phyloP scores from a whole-genome alignment of 1,140 invertebrate species.

The Drosophila gunungcola region DNA sequence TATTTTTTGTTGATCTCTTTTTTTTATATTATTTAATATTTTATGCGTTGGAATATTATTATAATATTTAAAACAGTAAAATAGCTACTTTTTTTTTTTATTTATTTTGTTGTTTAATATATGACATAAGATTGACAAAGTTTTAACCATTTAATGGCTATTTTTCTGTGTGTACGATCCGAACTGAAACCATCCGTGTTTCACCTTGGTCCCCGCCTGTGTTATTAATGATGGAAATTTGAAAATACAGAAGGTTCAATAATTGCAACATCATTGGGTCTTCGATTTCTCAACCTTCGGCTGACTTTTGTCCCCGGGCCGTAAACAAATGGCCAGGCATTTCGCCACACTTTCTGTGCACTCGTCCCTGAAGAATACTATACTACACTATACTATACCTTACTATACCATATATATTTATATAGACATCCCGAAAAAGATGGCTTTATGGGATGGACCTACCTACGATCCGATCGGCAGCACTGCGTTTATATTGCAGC shows the following conservation, averaged over 20 bases:
- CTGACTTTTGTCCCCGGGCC: constrained; percentile 71
- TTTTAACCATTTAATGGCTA: too few relatives aligned
- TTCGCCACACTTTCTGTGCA: constrained; percentile 51
- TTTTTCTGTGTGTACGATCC: neutral
- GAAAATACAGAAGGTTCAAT: constrained; percentile 85
- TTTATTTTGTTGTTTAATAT: too few relatives aligned
- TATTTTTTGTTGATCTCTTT: too few relatives aligned
- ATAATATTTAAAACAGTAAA: too few relatives aligned
- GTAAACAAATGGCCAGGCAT: constrained; percentile 67
- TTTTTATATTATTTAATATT: too few relatives aligned
- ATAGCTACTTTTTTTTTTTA: too few relatives aligned
- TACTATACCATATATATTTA: constrained; percentile 26
- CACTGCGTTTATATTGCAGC: constrained; percentile 81
- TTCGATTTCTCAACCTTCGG: constrained; percentile 57
- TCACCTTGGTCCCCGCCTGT: constrained; percentile 83
- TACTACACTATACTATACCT: neutral
- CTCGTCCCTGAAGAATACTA: constrained; percentile 63
- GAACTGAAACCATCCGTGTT: constrained; percentile 20
- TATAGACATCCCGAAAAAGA: constrained; percentile 11
- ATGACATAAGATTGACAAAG: too few relatives aligned
- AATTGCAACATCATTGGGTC: constrained; percentile 84
- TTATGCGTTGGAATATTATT: too few relatives aligned
- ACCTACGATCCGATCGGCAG: constrained; percentile 64
- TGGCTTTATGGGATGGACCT: constrained; percentile 64
- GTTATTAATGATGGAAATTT: constrained; percentile 85